Base-by-base conservation (phyloP, 2,113 vertebrate species). In the Mormyrus iriodes region DNA sequence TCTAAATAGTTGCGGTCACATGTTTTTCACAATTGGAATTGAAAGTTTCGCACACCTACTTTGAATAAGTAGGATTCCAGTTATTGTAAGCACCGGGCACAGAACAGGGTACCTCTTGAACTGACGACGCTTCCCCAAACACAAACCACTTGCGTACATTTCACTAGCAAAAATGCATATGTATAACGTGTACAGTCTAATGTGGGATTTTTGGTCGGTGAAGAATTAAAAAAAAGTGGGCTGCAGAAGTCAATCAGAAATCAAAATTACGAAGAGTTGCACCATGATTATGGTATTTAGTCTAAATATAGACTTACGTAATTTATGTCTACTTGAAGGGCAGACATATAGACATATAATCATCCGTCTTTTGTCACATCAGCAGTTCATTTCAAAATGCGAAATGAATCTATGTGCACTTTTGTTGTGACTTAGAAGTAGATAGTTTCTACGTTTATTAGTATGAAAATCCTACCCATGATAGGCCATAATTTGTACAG, bases 321-420 rank as follows among this genome's bases (percentile, higher is more conserved):
- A 91, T 92, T 92, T 88, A 85, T 82, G 31, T 44, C 44, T 90
- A 69, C 86, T 39, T 52, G 69, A 46, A 51, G 17, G 83, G 24
- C 7, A 8, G 7, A 61, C 7, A 61, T 61, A 61, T 90, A 92
- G 92, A 90, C 90, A 88, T 90, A 48, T 89, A 88, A 91, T 92
- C 82, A 90, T 44, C 9, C 8, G 2, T 0, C 39, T 85, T 5
- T 35, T 15, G 3, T 79, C 90, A n/a, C 1, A 88, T 35, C 53
- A 82, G 12, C 46, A 48, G 46, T 61, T 61, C 35, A 73, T 7
- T 39, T 53, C 52, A 85, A 85, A 90, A 88, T 65, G 55, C 85
- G 24, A 44, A 84, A 53, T 58, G 21, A 48, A 88, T 31, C 19
- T 48, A 79, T 84, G 48, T 53, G 49, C 51, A 44, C 46, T 86